Percentiles rank a stretch among this genome's conserved stretches.
phyloP scores from a whole-genome alignment of 2,113 vertebrate genomes.

The Cavia aperea region DNA sequence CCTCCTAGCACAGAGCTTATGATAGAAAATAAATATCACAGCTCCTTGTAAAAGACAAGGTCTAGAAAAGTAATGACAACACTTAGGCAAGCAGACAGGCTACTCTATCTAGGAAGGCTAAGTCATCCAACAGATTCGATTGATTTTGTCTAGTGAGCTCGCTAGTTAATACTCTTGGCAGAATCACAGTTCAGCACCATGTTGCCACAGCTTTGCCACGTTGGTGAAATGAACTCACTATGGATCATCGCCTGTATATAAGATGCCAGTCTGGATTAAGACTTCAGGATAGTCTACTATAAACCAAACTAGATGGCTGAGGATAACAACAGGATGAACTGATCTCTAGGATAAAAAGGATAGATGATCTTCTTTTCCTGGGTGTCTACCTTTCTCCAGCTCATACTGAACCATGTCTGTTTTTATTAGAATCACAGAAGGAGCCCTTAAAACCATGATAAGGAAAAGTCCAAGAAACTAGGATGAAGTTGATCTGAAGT shows the following conservation, averaged over 20 bases:
- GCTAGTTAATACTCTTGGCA: neutral
- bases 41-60: neutral
- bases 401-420: neutral
- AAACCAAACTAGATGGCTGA: neutral
- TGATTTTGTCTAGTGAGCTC: neutral
- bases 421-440: neutral
- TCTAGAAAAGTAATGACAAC: conserved; percentile 13
- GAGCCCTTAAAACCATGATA: neutral
- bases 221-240: conserved; percentile 13
- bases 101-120: neutral
- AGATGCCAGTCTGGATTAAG: neutral
- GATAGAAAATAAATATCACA: conserved; percentile 25
- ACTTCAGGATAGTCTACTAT: neutral
- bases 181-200: neutral
- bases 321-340: neutral
- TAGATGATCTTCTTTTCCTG: neutral
- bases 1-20: neutral
- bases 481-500: neutral
- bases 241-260: neutral
- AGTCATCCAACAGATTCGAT: neutral
- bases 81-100: neutral
- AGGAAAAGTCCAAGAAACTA: neutral
- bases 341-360: too few species aligned
- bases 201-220: neutral
- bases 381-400: neutral